Base-by-base conservation (phyloP, 1,140 invertebrate species). In the Dufourea novaeangliae region DNA sequence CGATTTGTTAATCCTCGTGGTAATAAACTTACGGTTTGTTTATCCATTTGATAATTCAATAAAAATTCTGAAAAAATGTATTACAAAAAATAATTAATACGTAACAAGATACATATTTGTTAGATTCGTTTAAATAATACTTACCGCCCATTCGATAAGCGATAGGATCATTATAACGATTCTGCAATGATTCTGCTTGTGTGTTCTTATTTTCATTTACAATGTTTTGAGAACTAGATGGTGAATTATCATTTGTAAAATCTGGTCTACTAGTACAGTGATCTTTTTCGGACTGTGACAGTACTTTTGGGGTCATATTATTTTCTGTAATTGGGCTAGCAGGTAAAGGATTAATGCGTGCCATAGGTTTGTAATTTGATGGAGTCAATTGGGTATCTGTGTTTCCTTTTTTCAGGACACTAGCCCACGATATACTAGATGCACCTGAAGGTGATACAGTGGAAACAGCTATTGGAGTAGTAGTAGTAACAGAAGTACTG, bases 1-100 rank as follows among this genome's bases (percentile, higher is more conserved):
- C 96, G 95, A 92, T 99, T 99, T 46, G 95, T 96, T 20, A 99
- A 94, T 12, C 98, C 98, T 68, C 97, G 94, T 0, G 97, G 98
- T 86, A 96, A 94, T 22, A 98, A 90, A 69, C 95, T 95, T 20
- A 97, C 94, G 1, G 95, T 93, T 67, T 94, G 93, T 89, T 96
- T 95, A 85, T 97, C 96, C 83, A 97, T 93, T 84, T 94, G 94
- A 88, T 97, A 96, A 82, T 93, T 94, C 0, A 93, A 89, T 69
- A 97, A 91, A 91, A 95, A 95, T 90, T 97, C 96, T 95, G 92
- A 85, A 94, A 95, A 87, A 84, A 84, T 79, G 69, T 77, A 54
- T 79, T 78, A 41, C 63, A 76, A 54, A 37, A 2, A 44, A 61
- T 39, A 34, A 56, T 25, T 22, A 14, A 17, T 27, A 70, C 63